phyloP scores from a whole-genome alignment of 2,113 vertebrate genomes.

The Cyphomyrus discorhynchus region DNA sequence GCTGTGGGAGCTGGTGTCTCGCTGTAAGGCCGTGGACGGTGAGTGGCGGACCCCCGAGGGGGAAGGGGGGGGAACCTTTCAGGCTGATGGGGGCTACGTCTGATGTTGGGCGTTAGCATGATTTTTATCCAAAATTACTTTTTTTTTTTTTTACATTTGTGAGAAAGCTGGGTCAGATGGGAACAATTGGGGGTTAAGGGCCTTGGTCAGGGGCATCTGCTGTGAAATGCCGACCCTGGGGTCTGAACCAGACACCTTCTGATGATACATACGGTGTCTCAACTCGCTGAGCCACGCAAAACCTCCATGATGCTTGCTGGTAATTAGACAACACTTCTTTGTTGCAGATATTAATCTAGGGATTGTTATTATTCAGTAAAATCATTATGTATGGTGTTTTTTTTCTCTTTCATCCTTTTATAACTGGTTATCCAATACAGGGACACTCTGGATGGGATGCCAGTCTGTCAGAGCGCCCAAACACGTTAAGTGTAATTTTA shows the following conservation, averaged over 20 bases:
- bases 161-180: too few relatives aligned
- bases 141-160: too few relatives aligned
- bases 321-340: not conserved
- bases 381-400: not conserved
- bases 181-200: not conserved
- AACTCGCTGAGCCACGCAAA: too few relatives aligned
- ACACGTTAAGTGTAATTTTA: not conserved
- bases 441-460: not conserved
- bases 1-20: constrained; percentile 88
- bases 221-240: not conserved
- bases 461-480: not conserved
- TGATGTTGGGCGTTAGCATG: not conserved
- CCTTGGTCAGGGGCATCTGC: not conserved
- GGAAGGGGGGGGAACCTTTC: not conserved
- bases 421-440: not conserved
- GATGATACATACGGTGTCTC: not conserved
- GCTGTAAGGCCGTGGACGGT: constrained; percentile 86
- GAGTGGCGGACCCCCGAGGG: constrained; percentile 31
- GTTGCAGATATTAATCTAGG: not conserved
- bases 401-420: not conserved
- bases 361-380: not conserved
- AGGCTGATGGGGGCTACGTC: not conserved
- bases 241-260: not conserved
- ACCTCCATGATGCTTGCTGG: not conserved
- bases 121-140: too few relatives aligned